These are phyloP conservation scores for Cheilosia grossa DNA, from an alignment of 2,888 invertebrate genomes.

Conservation along the genomic window DNA sequence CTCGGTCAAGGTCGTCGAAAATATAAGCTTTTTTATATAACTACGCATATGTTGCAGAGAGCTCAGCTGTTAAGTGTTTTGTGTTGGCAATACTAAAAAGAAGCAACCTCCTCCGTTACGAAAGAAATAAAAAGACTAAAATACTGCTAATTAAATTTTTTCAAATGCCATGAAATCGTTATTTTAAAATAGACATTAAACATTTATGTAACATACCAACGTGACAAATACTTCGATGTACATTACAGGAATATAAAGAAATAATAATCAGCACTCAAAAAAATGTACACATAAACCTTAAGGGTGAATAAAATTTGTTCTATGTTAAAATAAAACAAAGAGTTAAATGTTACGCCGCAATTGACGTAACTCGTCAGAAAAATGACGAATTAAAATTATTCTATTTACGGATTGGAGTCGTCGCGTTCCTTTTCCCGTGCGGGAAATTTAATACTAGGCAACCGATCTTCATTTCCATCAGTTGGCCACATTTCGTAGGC, in stretches of 20 bases:
- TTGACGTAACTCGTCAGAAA: constrained; percentile 51
- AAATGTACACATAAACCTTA: constrained; percentile 18
- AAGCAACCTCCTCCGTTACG: neutral
- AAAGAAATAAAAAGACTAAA: neutral
- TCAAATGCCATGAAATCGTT: neutral
- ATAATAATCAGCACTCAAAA: constrained; percentile 15
- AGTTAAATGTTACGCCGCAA: constrained; percentile 35
- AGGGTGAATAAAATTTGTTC: constrained; percentile 44
- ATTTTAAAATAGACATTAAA: constrained; percentile 22
- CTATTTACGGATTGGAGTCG: constrained; percentile 62
- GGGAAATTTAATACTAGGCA: constrained; percentile 78
- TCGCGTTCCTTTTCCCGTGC: constrained; percentile 75
- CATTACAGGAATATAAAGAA: constrained; percentile 30
- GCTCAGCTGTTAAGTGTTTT: too few relatives aligned
- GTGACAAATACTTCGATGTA: constrained; percentile 48
- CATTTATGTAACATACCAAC: constrained; percentile 13
- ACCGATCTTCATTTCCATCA: constrained; percentile 76
- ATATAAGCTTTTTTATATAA: too few relatives aligned
- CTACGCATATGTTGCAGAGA: too few relatives aligned
- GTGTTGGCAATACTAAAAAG: too few relatives aligned
- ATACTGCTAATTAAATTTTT: neutral
- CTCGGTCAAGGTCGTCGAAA: too few relatives aligned
- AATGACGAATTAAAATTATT: constrained; percentile 8
- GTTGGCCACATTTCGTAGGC: constrained; percentile 78
- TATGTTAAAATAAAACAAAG: constrained; percentile 38